A percentile compares a stretch with the other conserved stretches of the same genome.
phyloP scores from a whole-genome alignment of 2,113 vertebrate genomes.

The Scatophagus argus region DNA sequence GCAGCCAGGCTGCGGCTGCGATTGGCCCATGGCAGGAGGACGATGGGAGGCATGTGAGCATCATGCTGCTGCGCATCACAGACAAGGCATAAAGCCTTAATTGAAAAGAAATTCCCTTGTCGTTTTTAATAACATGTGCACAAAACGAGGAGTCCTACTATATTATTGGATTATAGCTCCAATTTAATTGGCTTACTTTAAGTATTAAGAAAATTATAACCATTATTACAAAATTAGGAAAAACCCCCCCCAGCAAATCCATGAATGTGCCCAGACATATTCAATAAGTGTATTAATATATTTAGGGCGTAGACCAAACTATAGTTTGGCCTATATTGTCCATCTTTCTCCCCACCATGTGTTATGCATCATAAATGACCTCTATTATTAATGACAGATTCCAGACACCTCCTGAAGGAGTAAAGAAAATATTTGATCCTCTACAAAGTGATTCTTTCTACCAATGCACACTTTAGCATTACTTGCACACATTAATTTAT shows the following conservation, averaged over 20 bases:
- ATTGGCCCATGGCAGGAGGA: constrained; percentile 60
- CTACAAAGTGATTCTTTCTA: not conserved
- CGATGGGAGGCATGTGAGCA: constrained; percentile 33
- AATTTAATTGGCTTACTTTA: too few relatives aligned
- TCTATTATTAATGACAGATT: constrained; percentile 38
- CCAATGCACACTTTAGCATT: not conserved
- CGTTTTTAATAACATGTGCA: not conserved
- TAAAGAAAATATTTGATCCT: not conserved
- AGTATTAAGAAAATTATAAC: too few relatives aligned
- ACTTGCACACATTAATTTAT: not conserved
- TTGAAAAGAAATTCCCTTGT: not conserved
- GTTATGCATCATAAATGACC: constrained; percentile 59
- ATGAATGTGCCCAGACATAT: not conserved
- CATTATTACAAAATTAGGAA: too few relatives aligned
- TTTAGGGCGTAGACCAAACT: not conserved
- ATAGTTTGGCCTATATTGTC: not conserved
- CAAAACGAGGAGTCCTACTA: not conserved
- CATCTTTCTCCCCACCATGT: constrained; percentile 19
- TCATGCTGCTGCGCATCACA: constrained; percentile 22
- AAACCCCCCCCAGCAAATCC: not conserved
- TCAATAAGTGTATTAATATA: not conserved
- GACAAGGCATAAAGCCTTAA: not conserved
- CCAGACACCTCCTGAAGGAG: not conserved
- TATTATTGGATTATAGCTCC: not conserved
- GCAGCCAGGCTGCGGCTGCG: constrained; percentile 18